phyloP scores from a whole-genome alignment of 2,797 vertebrate species.

The Notolabrus celidotus region DNA sequence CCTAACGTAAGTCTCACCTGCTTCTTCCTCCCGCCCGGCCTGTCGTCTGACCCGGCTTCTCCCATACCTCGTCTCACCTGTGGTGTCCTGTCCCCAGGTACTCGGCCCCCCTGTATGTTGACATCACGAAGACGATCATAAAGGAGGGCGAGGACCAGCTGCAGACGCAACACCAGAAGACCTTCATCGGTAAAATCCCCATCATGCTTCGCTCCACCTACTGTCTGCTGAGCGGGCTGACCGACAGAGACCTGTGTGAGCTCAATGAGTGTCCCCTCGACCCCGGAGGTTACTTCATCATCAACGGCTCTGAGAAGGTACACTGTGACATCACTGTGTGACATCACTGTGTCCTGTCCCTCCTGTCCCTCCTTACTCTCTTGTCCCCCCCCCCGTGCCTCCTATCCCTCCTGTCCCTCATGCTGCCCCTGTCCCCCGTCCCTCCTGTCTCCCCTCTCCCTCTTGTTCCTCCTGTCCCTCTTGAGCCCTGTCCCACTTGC shows the following conservation, averaged over 20 bases:
- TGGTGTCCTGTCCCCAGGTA: conserved; percentile 83
- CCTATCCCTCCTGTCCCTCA: too few relatives aligned
- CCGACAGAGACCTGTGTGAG: conserved; percentile 96
- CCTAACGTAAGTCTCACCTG: conserved; percentile 89
- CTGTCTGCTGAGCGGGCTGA: conserved; percentile 95
- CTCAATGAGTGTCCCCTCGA: conserved; percentile 98
- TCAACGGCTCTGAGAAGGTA: conserved; percentile 99
- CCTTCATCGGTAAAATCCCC: conserved; percentile 98
- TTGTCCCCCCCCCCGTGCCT: too few relatives aligned
- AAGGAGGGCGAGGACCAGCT: conserved; percentile 98
- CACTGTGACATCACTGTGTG: background rate
- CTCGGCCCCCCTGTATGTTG: conserved; percentile 96
- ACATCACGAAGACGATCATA: conserved; percentile 99
- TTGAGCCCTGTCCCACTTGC: too few relatives aligned
- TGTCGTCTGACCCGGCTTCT: background rate
- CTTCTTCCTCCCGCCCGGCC: background rate
- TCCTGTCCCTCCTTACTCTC: too few relatives aligned
- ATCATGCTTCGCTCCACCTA: conserved; percentile 99
- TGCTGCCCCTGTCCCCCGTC: too few relatives aligned
- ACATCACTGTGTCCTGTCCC: too few relatives aligned
- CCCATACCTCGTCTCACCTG: conserved; percentile 29
- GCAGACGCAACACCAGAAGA: conserved; percentile 98
- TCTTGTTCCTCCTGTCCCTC: too few relatives aligned
- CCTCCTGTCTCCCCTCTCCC: too few relatives aligned
- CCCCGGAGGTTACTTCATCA: conserved; percentile 98